Evolutionary conservation across 2,797 vertebrate genomes (phyloP), one percentile per base, ranked within the genome.

Genomic region (Orestias chungarensis): DNA sequence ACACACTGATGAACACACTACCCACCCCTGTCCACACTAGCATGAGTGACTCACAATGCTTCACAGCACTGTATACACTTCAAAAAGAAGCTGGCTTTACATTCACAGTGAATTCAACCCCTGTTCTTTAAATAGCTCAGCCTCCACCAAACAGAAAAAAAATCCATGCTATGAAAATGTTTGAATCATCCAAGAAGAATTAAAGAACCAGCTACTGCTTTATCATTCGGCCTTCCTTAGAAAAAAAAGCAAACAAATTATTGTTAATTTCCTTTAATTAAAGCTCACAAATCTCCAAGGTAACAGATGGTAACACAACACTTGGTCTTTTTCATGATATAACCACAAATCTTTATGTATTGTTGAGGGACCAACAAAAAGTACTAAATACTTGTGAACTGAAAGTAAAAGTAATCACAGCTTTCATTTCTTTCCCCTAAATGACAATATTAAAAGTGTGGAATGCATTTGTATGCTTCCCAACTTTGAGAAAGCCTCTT

Each of bases 31-130:
- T 91, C 82, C 87, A 86, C 87, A 88, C 89, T 90, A 90, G 93
- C 91, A 90, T 87, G 90, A 90, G 87, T 94, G 92, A 93, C 87
- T 94, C 93, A 93, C 78, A 83, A 82, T 44, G 76, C 81, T 86
- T 89, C 71, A 64, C 89, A 89, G 90, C 85, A 83, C 81, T 66
- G 73, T 87, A 87, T 90, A 88, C 93, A 93, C 91, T 92, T 92
- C 92, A 93, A 87, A 93, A 91, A 85, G 86, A 91, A 85, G 84
- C 92, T 90, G 86, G 89, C 88, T 92, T 89, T 89, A 91, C 88
- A 91, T 90, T 90, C 90, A 89, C 78, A 87, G 84, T 90, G 87
- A 81, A 87, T 90, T 90, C 90, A 90, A 85, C 80, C 86, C 76
- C 70, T 82, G 78, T 68, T 89, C 91, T 91, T 92, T 87, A 93